Evolutionary conservation across 1,140 invertebrate genomes (phyloP), one percentile per base, ranked within the genome.

Genomic region (Chrysomallon squamiferum): DNA sequence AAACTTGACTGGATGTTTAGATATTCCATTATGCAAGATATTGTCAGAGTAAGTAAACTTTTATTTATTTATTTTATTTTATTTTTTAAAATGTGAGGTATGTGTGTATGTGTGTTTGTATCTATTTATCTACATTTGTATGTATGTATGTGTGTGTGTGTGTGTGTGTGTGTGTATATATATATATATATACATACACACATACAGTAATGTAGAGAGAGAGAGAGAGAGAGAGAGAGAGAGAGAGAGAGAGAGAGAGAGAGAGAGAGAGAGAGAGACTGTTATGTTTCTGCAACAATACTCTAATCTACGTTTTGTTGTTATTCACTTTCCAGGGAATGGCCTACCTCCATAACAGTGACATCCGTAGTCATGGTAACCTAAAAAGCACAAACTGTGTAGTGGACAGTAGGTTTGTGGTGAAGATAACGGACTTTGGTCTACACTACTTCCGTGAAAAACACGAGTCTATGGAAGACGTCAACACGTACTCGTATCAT

Each of bases 341-440:
- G 94, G 86, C 90, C 54, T 99, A 96, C 82, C 88, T 99, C 0
- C 97, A 99, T 81, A 89, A 89, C 35, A 94, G 92, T 45, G 93
- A 95, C 74, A 90, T 99, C 3, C 91, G 91, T 69, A 93, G 92
- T 11, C 97, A 99, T 81, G 97, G 97, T 0, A 93, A 93, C 75
- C 87, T 99, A 18, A 99, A 96, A 80, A 98, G 96, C 0, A 93
- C 93, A 20, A 99, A 99, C 83, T 99, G 97, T 84, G 93, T 99
- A 0, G 96, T 99, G 0, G 97, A 99, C 81, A 95, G 93, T 29
- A 89, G 96, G 29, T 99, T 99, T 83, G 95, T 97, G 0, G 87
- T 99, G 2, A 99, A 99, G 88, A 93, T 99, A 47, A 93, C 96
- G 0, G 96, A 99, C 83, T 99, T 98, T 81, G 97, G 97, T 3